A percentile compares a stretch with the other conserved stretches of the same genome.
Evolutionary conservation across 1,140 invertebrate genomes (phyloP).

Genomic region (Metopolophium dirhodum): DNA sequence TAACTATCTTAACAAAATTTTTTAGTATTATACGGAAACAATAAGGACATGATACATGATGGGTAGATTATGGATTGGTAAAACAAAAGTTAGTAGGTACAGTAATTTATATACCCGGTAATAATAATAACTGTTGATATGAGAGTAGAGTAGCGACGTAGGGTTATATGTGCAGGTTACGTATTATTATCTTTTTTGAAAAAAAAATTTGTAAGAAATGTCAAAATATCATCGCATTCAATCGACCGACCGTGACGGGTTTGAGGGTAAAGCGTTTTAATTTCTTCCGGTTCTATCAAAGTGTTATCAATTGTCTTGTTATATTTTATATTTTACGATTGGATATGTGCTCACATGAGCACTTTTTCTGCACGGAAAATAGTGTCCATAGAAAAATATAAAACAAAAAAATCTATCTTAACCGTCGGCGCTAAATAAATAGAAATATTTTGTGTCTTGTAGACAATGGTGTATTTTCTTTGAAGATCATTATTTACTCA

Average conservation of each 20-base stretch:
- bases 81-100: not conserved
- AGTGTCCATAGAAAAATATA: not conserved
- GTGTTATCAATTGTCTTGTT: too few species aligned
- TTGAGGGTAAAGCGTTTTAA: not conserved
- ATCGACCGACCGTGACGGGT: not conserved
- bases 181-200: not conserved
- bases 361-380: not conserved
- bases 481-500: not conserved
- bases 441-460: not conserved
- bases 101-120: not conserved
- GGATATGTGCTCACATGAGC: not conserved
- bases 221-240: not conserved
- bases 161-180: too few species aligned
- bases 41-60: not conserved
- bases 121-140: not conserved
- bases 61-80: not conserved
- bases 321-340: too few species aligned
- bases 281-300: not conserved
- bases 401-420: not conserved
- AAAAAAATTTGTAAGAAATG: not conserved
- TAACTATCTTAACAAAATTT: not conserved
- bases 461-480: not conserved
- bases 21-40: not conserved
- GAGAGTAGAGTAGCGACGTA: not conserved
- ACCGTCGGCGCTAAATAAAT: not conserved